Evolutionary conservation across 2,888 invertebrate genomes (phyloP), one percentile per base, ranked within the genome.

Genomic region (Macaria notata): DNA sequence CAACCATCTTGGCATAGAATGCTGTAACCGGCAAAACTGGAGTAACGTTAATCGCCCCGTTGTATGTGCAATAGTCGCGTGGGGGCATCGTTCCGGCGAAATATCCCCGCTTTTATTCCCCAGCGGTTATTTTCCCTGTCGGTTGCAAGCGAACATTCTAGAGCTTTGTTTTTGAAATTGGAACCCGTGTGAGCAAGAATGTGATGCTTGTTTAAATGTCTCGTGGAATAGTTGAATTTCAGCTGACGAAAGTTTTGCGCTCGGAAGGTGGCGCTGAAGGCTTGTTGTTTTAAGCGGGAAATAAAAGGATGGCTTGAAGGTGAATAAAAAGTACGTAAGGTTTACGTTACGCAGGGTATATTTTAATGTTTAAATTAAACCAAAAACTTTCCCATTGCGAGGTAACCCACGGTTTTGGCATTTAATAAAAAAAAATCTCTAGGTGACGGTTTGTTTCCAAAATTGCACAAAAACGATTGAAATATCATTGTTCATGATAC

Each of bases 1-100:
- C 19, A 19, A 19, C 19, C 2, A 19, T 19, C 19, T 19, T 19
- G 19, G 19, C 19, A 19, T 19, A 19, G 19, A 19, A 19, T 19
- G 19, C 19, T 19, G 19, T 19, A 19, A 19, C 19, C 19, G 19
- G 19, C 19, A 19, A 19, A 19, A 19, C 19, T 8, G 4, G 39
- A 48, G 45, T 4, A 7, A 7, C 19, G 43, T 46, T 47, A 46
- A 53, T 46, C 41, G 46, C 38, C 9, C 42, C 79, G 79, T 81
- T 77, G 78, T 72, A 76, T 75, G 78, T 75, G 83, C 78, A 81
- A 76, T 86, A 84, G 84, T 84, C 79, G 79, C 74, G 75, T 78
- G 79, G 70, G 67, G 64, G 66, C 64, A 67, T 64, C 58, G 54
- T 61, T 63, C 49, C 48, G n/a, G 52, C 56, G 52, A 56, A 56